Percentiles rank a stretch among this genome's conserved stretches.
Conservation (phyloP, 2,888 invertebrate species). For the Limulus polyphemus region DNA sequence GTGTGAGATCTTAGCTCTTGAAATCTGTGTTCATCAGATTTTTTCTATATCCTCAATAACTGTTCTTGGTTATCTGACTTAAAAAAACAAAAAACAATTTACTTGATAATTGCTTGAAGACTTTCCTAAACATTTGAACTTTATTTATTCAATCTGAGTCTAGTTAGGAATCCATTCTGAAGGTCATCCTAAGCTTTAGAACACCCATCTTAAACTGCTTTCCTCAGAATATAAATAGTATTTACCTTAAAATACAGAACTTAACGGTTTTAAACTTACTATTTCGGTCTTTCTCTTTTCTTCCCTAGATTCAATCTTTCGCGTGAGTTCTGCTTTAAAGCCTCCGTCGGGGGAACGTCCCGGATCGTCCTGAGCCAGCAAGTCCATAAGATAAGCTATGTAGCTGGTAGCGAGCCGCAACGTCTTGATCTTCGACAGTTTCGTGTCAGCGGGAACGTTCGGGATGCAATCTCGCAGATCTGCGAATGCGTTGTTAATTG, state of each 20-base stretch:
- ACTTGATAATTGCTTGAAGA: no score
- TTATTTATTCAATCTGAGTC: no score
- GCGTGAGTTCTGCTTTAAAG: slow-evolving; percentile 21
- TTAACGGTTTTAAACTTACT: slow-evolving; percentile 10
- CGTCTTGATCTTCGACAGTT: slow-evolving; percentile 88
- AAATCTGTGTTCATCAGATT: no score
- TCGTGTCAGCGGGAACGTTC: slow-evolving; percentile 90
- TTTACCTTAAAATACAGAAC: neutral
- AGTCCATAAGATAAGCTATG: slow-evolving; percentile 80
- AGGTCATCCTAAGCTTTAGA: no score
- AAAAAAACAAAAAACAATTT: no score
- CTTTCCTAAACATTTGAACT: no score
- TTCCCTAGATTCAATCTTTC: slow-evolving; percentile 21
- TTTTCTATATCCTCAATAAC: no score
- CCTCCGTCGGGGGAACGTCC: slow-evolving; percentile 16
- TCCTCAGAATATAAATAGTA: no score
- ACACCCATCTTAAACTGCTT: no score
- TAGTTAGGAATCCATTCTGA: no score
- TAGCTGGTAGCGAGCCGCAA: slow-evolving; percentile 81
- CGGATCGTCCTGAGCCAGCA: slow-evolving; percentile 42
- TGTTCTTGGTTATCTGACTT: no score
- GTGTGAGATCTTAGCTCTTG: no score
- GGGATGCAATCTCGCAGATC: slow-evolving; percentile 87
- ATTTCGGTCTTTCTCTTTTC: slow-evolving; percentile 20
- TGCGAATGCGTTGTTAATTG: slow-evolving; percentile 89